Base-by-base conservation (phyloP, 2,888 invertebrate genomes). In the Caradrina kadenii region DNA sequence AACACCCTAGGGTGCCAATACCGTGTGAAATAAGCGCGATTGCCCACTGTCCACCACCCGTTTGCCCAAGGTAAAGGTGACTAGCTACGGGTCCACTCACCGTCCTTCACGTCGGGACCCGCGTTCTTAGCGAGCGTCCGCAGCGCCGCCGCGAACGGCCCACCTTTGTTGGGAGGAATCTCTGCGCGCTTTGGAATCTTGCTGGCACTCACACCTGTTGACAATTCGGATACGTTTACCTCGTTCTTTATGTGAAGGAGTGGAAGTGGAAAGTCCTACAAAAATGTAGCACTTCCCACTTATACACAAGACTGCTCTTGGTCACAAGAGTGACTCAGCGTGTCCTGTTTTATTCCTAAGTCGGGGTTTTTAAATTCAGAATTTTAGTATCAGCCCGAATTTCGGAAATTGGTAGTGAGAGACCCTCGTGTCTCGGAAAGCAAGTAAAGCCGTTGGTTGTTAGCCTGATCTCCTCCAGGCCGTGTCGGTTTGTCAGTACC, bases 121-220 rank as follows among this genome's bases (percentile, higher is more conserved):
- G 98, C 98, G 93, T 99, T 99, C 94, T 99, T 98, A 78, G 99
- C 99, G 82, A 99, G 96, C 91, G 98, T 98, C 71, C 99, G 97
- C 63, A 99, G 96, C 31, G 99, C 99, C 58, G 99, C 98, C 63
- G 99, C 99, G 96, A 99, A 99, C 71, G 98, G 98, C 31, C 97
- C 97, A 19, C 96, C 96, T 90, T 96, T 96, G 87, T 95, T 95
- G 54, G 96, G 94, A 65, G 94, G 91, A 60, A 96, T 90, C 72
- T 96, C 95, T 49, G 93, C 86, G 55, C 95, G 93, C 80, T 95
- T 94, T 64, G 95, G 92, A 73, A 95, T 92, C 86, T 95, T 96
- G 85, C 87, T 94, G 71, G 94, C 93, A 79, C 93, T 93, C 73
- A 91, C 94, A 85, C 94, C 96, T 96, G 94, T n/a, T 91, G 92